These are phyloP conservation scores for Nemotelus nigrinus DNA, from an alignment of 2,888 invertebrate species.

Conservation along the genomic window DNA sequence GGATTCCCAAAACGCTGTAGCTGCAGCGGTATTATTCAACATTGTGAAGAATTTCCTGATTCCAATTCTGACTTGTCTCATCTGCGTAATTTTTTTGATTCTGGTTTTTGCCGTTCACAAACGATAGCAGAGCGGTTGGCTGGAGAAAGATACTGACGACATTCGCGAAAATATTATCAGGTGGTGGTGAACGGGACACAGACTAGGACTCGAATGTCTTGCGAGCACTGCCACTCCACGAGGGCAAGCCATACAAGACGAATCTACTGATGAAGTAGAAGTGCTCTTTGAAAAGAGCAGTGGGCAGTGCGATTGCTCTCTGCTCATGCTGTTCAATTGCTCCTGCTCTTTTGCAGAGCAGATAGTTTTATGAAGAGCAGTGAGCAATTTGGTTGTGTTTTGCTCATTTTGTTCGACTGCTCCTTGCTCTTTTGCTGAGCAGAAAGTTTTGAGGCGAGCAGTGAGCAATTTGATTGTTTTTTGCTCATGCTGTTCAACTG, in stretches of 20 bases:
- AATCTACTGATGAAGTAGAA: constrained; percentile 60
- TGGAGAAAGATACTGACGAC: constrained; percentile 92
- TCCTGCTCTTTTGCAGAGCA: too few relatives aligned
- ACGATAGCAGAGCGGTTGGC: constrained; percentile 86
- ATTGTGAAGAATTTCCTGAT: constrained; percentile 89
- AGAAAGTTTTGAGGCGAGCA: too few relatives aligned
- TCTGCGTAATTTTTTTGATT: constrained; percentile 78
- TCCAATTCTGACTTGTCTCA: constrained; percentile 88
- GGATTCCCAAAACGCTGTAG: constrained; percentile 79
- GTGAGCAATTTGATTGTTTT: too few relatives aligned
- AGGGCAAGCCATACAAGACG: constrained; percentile 63
- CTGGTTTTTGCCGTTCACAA: not conserved
- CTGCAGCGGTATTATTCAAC: constrained; percentile 81
- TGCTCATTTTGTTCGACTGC: too few relatives aligned
- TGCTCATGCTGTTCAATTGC: too few relatives aligned
- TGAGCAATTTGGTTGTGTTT: too few relatives aligned
- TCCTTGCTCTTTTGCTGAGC: too few relatives aligned
- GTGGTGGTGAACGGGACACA: constrained; percentile 97
- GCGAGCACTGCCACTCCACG: constrained; percentile 64
- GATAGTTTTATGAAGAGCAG: too few relatives aligned
- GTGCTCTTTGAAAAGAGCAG: too few relatives aligned
- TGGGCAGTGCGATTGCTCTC: too few relatives aligned
- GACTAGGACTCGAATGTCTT: constrained; percentile 65
- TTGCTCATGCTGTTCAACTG: too few relatives aligned
- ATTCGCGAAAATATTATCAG: constrained; percentile 97